Conservation (phyloP, 2,888 invertebrate species). For the Zelleria hepariella region DNA sequence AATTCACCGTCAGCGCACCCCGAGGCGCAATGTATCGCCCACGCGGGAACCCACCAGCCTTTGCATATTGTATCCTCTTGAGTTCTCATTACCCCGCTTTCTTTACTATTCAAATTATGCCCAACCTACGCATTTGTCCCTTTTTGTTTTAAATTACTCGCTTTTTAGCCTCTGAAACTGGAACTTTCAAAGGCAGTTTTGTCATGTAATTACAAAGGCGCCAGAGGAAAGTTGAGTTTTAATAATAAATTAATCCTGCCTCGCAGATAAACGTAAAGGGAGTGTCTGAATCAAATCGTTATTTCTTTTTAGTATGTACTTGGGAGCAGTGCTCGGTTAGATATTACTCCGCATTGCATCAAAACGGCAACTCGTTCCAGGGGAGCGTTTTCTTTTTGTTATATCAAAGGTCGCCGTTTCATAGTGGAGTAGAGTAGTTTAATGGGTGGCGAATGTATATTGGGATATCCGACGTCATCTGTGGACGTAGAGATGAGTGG, state of each 20-base stretch:
- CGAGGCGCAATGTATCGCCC: constrained; percentile 25
- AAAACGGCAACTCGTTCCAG: not conserved
- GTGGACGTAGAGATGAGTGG: not conserved
- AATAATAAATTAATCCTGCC: not conserved
- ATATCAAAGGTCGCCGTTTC: not conserved
- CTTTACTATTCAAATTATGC: not conserved
- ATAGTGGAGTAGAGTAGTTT: not conserved
- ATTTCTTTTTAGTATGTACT: not conserved
- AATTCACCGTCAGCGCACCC: constrained; percentile 27
- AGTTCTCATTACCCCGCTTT: constrained; percentile 11
- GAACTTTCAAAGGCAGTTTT: not conserved
- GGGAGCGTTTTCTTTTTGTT: not conserved
- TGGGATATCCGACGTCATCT: not conserved
- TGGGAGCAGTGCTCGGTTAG: not conserved
- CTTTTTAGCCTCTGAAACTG: not conserved
- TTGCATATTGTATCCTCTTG: constrained; percentile 25
- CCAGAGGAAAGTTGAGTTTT: not conserved
- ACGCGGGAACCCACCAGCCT: constrained; percentile 22
- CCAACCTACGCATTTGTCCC: not conserved
- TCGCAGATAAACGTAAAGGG: not conserved
- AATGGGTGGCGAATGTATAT: not conserved
- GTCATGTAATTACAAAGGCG: not conserved
- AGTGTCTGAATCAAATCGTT: not conserved
- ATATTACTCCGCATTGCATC: constrained; percentile 1
- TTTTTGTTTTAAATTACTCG: not conserved